A percentile compares a stretch with the other conserved stretches of the same genome.
These are phyloP conservation scores for Acromyrmex charruanus DNA, from an alignment of 1,140 invertebrate species.

Conservation along the genomic window DNA sequence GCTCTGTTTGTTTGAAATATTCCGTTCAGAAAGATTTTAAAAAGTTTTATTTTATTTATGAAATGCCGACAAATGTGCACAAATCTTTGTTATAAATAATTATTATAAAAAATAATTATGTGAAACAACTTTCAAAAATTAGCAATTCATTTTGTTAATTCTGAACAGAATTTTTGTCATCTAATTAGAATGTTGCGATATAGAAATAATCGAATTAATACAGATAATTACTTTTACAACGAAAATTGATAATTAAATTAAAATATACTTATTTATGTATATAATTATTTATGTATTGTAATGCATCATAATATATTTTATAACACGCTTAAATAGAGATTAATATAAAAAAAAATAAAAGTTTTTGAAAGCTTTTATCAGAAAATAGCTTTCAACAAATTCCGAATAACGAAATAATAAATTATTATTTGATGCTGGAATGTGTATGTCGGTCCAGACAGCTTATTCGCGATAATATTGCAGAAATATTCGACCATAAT, in stretches of 20 bases:
- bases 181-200: not conserved
- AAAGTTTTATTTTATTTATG: not conserved
- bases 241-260: not conserved
- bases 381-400: conserved; percentile 8
- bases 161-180: not conserved
- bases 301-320: not conserved
- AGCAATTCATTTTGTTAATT: not conserved
- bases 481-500: not conserved
- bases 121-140: not conserved
- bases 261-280: conserved; percentile 1
- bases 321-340: not conserved
- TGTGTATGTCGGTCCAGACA: not conserved
- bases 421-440: conserved; percentile 11
- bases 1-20: too few relatives aligned
- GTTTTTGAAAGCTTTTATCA: not conserved
- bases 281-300: not conserved
- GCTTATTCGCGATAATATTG: not conserved
- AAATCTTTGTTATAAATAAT: conserved; percentile 18
- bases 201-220: not conserved
- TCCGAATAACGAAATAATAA: not conserved
- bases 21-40: not conserved
- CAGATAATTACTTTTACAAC: not conserved
- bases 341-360: not conserved
- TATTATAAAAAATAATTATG: not conserved
- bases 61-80: not conserved